A percentile compares a stretch with the other conserved stretches of the same genome.
These are phyloP conservation scores for Leptinotarsa peninsularis DNA, from an alignment of 2,888 invertebrate species.

Conservation along the genomic window DNA sequence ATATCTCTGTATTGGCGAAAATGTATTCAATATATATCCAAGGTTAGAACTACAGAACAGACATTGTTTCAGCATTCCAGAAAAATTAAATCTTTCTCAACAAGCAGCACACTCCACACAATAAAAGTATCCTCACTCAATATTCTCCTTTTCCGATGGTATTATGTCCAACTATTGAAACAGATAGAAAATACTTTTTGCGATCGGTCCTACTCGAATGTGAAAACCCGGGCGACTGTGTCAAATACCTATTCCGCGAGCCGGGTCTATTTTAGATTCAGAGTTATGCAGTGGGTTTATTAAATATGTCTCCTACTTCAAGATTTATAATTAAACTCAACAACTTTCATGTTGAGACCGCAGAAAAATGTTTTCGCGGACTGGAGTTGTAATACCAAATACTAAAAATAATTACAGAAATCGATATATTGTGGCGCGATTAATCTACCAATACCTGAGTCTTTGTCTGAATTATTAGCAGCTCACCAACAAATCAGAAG, in stretches of 20 bases:
- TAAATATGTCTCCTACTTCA: constrained; percentile 51
- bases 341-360: constrained; percentile 11
- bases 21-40: no score
- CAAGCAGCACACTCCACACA: neutral
- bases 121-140: constrained; percentile 8
- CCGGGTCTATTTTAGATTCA: constrained; percentile 43
- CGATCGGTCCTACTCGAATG: constrained; percentile 38
- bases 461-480: no score
- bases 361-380: neutral
- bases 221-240: constrained; percentile 50
- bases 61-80: no score
- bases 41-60: no score
- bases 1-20: no score
- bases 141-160: neutral
- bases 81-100: neutral
- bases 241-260: constrained; percentile 44
- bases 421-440: neutral
- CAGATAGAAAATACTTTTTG: neutral
- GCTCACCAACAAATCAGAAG: no score
- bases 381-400: neutral
- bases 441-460: neutral
- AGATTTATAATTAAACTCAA: constrained; percentile 49
- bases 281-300: constrained; percentile 45
- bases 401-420: neutral
- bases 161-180: neutral